Base-by-base conservation (phyloP, 2,888 invertebrate species). In the Melanotus villosus region DNA sequence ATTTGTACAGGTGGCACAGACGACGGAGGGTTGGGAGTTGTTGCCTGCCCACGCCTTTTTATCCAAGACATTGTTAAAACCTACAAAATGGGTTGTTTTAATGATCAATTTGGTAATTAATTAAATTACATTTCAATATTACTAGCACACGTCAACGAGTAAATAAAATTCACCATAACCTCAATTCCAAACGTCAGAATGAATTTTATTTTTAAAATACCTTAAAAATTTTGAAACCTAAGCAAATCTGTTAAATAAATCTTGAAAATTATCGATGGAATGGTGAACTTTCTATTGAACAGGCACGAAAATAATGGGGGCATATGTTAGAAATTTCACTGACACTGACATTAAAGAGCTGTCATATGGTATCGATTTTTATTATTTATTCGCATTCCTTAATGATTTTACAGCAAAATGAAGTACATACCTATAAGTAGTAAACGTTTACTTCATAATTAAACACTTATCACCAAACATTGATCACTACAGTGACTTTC, bases 61-160 rank as follows among this genome's bases (percentile, higher is more conserved):
- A 83, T 80, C 85, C 85, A 84, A 72, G 85, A 83, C 84, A 84
- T 84, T 38, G 5, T 65, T 36, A 26, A 30, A 18, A 38, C 32
- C 59, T 64, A 36, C 21, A 19, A 16, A 47, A 57, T 43, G 9
- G 21, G 19, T 14, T 38, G 26, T 50, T 14, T 32, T 32, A 18
- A 18, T 18, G n/a, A 5, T 1, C n/a, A 43, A 2, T 1, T 18
- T 9, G n/a, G n/a, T 14, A 21, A 50, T 50, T 16, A 14, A 50
- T 50, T 12, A 23, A n/a, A 26, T 50, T 50, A 0, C 2, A 12
- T n/a, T n/a, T n/a, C n/a, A n/a, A n/a, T n/a, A n/a, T n/a, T 4
- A 34, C 18, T 14, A 18, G 45, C 14, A 21, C 56, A 57, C 57
- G 56, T 38, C 18, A 52, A 34, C 16, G 21, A 45, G 12, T 34